Percentiles rank a stretch among this genome's conserved stretches.
phyloP scores from a whole-genome alignment of 2,113 vertebrate species.

The Theristicus caerulescens region DNA sequence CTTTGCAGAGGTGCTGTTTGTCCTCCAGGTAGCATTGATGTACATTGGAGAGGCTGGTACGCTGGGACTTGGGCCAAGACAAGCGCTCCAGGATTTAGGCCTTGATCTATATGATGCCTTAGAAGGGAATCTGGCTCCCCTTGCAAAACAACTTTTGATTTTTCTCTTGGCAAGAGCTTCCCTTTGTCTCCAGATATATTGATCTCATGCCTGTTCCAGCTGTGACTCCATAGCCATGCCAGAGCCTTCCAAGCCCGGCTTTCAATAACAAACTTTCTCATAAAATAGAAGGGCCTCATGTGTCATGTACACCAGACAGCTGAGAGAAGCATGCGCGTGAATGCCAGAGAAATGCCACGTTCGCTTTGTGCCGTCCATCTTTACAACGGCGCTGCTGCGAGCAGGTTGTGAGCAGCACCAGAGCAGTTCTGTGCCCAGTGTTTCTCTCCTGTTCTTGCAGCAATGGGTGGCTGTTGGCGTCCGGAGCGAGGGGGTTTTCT shows the following conservation, averaged over 20 bases:
- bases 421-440: neutral
- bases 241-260: neutral
- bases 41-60: neutral
- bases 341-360: neutral
- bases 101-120: neutral
- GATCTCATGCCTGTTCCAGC: neutral
- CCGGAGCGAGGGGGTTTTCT: neutral
- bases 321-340: rapidly evolving
- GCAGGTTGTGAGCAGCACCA: neutral
- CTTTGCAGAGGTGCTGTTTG: neutral
- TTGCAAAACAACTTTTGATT: neutral
- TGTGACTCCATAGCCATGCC: neutral
- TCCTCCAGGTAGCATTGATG: neutral
- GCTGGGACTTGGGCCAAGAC: neutral
- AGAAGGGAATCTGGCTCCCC: neutral
- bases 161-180: neutral
- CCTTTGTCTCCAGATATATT: neutral
- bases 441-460: neutral
- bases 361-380: neutral
- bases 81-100: neutral
- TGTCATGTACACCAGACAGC: neutral
- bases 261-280: neutral
- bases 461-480: neutral
- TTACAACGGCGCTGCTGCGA: neutral
- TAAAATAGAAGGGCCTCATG: neutral